Conservation (phyloP, 1,140 invertebrate genomes). For the Leptopilina clavipes region DNA sequence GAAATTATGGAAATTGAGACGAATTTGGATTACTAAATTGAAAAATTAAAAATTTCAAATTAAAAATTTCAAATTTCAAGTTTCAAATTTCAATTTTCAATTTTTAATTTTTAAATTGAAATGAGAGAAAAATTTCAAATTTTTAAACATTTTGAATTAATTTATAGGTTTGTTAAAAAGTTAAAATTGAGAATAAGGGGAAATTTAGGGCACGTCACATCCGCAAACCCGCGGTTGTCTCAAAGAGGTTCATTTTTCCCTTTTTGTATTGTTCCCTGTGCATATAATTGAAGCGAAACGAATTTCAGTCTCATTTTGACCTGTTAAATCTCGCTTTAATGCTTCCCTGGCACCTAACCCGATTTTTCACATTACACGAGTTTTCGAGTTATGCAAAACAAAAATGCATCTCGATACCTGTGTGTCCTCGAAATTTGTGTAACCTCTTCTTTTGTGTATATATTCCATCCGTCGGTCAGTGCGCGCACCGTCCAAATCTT, state of each 20-base stretch:
- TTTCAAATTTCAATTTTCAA: no score
- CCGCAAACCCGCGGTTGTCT: constrained; percentile 60
- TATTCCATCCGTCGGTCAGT: constrained; percentile 43
- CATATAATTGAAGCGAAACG: constrained; percentile 66
- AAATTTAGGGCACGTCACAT: constrained; percentile 59
- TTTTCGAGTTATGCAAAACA: constrained; percentile 67
- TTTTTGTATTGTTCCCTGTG: constrained; percentile 52
- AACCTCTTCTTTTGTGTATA: constrained; percentile 17
- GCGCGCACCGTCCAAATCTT: no score
- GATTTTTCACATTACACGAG: constrained; percentile 53
- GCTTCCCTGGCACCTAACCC: constrained; percentile 43
- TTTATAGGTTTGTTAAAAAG: no score
- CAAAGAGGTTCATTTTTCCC: constrained; percentile 58
- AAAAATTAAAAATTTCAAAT: no score
- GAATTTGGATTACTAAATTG: no score
- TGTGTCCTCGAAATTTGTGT: constrained; percentile 39
- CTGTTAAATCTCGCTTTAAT: constrained; percentile 47
- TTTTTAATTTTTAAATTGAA: no score
- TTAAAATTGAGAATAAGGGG: no score
- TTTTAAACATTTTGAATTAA: no score
- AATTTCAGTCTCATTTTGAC: constrained; percentile 53
- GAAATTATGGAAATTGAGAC: neutral
- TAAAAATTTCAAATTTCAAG: no score
- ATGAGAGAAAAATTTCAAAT: no score
- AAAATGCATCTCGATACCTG: constrained; percentile 53